phyloP scores from a whole-genome alignment of 2,797 vertebrate genomes.

The Myripristis murdjan region DNA sequence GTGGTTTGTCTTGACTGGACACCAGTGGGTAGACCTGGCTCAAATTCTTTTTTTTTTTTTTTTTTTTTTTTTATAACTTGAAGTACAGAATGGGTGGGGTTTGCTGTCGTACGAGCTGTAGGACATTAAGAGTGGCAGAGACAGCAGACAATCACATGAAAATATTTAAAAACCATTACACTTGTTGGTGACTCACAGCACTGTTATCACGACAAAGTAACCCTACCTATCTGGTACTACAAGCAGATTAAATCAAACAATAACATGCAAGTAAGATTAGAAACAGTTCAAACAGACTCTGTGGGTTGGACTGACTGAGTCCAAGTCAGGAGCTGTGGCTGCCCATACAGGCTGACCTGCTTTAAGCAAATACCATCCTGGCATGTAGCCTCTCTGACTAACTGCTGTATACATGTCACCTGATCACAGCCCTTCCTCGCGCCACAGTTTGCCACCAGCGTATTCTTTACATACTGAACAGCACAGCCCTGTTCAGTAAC shows the following conservation, averaged over 20 bases:
- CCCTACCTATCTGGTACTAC: slow-evolving; percentile 18
- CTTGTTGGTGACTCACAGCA: slow-evolving; percentile 12
- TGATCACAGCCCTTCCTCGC: slow-evolving; percentile 21
- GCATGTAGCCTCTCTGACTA: slow-evolving; percentile 19
- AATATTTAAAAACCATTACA: slow-evolving; percentile 3
- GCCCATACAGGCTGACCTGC: slow-evolving; percentile 14
- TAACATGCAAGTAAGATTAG: slow-evolving; percentile 5
- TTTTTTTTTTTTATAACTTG: slow-evolving; percentile 2
- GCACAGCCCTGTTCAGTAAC: neutral
- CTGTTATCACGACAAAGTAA: neutral
- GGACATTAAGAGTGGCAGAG: no score
- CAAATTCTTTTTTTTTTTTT: slow-evolving; percentile 55
- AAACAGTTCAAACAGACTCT: slow-evolving; percentile 33
- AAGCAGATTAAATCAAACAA: slow-evolving; percentile 16
- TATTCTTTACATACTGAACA: slow-evolving; percentile 5
- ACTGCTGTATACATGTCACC: slow-evolving; percentile 31
- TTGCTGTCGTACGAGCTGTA: neutral
- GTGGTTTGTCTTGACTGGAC: slow-evolving; percentile 59
- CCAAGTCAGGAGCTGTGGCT: slow-evolving; percentile 4
- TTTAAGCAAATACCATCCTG: slow-evolving; percentile 32
- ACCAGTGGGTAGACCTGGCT: slow-evolving; percentile 29
- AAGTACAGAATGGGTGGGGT: slow-evolving; percentile 31
- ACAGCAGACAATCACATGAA: neutral
- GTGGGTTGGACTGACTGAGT: no score
- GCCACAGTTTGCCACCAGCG: slow-evolving; percentile 1